Percentiles rank a stretch among this genome's conserved stretches.
These are phyloP conservation scores for Trissolcus basalis DNA, from an alignment of 1,140 invertebrate genomes.

Conservation along the genomic window DNA sequence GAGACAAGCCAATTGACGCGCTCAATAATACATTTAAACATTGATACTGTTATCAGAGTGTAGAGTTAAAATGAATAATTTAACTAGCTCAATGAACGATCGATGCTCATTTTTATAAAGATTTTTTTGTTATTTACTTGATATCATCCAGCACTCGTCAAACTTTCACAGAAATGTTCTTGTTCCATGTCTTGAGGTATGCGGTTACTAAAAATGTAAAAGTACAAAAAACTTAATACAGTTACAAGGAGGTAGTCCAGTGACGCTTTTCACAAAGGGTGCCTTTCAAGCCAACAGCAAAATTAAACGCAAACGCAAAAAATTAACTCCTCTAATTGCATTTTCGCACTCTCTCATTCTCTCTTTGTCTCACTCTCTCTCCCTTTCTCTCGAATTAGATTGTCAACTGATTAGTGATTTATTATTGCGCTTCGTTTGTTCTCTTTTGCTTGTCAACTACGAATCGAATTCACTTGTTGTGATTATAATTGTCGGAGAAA, in stretches of 20 bases:
- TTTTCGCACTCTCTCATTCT: no score
- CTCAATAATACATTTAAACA: no score
- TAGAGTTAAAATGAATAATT: no score
- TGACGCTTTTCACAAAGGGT: constrained; percentile 57
- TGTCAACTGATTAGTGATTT: no score
- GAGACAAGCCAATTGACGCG: no score
- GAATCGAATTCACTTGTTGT: constrained; percentile 12
- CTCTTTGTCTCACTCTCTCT: no score
- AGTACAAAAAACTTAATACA: constrained; percentile 75
- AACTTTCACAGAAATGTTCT: constrained; percentile 57
- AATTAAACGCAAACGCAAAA: no score
- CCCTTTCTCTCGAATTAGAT: no score
- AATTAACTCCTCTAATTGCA: no score
- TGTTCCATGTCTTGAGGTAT: constrained; percentile 72
- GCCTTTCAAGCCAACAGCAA: background rate
- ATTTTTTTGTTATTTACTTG: background rate
- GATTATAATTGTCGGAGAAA: constrained; percentile 2
- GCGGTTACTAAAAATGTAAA: constrained; percentile 75
- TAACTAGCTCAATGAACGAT: constrained; percentile 13
- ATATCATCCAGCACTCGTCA: constrained; percentile 45
- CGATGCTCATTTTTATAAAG: constrained; percentile 18
- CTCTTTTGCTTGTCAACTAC: no score
- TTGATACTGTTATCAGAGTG: no score
- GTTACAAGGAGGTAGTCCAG: constrained; percentile 73
- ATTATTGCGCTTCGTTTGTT: no score